Evolutionary conservation across 2,113 vertebrate genomes (phyloP), one percentile per base, ranked within the genome.

Genomic region (Oncorhynchus gorbuscha): DNA sequence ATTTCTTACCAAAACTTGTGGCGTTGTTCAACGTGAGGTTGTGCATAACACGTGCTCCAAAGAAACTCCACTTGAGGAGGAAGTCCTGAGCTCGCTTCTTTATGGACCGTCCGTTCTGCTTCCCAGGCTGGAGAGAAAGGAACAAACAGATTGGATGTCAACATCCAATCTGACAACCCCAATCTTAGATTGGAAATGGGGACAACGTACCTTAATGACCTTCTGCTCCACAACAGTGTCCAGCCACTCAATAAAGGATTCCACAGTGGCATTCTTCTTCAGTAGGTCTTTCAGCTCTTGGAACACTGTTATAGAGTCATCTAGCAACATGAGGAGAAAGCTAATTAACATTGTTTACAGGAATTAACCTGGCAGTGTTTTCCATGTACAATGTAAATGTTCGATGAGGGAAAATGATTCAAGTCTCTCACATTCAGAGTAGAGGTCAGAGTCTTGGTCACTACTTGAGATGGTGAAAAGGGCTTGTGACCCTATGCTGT

Each of bases 61-160:
- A 98, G 89, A 99, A 99, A 70, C 98, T 99, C 98, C 98, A 99
- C 85, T 97, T 96, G 67, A 99, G 93, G 84, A 99, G 94, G 86
- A 99, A 99, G 75, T 99, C 97, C 89, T 99, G 98, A 72, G 98
- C 98, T 86, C 97, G 93, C 90, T 95, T 99, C 93, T 98, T 99
- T 81, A 99, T 89, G 0, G 96, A 97, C 9, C 95, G 95, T 28
- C 97, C 94, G 70, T 95, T 97, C 90, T 98, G 98, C 84, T 99
- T 99, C 80, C 96, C 97, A n/a, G 97, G 94, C 98, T 99, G 77
- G 75, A 82, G 93, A 80, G 13, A 73, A 28, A 69, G 26, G 49
- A 20, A 26, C 11, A 48, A 32, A 51, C 39, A 8, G 39, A 45
- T 16, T 14, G 2, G 67, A 69, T 35, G 35, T 45, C 7, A 69